phyloP scores from a whole-genome alignment of 1,140 invertebrate genomes.

The Temnothorax curvispinosus region DNA sequence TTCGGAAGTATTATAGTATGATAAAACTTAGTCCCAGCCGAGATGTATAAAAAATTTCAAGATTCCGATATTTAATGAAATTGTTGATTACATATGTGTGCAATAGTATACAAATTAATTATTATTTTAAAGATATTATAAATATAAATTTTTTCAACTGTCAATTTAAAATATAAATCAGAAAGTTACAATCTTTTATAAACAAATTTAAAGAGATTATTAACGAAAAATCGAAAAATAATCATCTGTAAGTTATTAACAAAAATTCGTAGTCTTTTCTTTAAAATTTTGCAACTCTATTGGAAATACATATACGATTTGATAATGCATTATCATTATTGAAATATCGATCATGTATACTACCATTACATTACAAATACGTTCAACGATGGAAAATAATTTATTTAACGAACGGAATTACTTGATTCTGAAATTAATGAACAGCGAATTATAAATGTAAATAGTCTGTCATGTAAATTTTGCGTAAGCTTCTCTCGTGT shows the following conservation, averaged over 20 bases:
- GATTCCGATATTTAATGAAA: neutral
- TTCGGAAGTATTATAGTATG: conserved; percentile 15
- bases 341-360: conserved; percentile 23
- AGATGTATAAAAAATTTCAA: neutral
- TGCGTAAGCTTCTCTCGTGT: conserved; percentile 27
- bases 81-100: neutral
- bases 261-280: neutral
- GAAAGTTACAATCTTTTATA: neutral
- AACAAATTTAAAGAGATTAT: neutral
- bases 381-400: conserved; percentile 29
- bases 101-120: neutral
- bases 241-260: neutral
- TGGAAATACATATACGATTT: conserved; percentile 18
- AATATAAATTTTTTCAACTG: neutral
- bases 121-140: neutral
- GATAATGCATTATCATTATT: conserved; percentile 46
- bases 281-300: neutral
- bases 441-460: conserved; percentile 54
- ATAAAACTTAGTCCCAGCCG: neutral
- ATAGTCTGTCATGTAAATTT: conserved; percentile 67
- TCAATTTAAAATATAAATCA: neutral
- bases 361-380: conserved; percentile 31
- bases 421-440: conserved; percentile 46
- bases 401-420: conserved; percentile 46
- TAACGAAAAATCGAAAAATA: neutral